phyloP scores from a whole-genome alignment of 2,797 vertebrate genomes.

The Cuniculus paca region DNA sequence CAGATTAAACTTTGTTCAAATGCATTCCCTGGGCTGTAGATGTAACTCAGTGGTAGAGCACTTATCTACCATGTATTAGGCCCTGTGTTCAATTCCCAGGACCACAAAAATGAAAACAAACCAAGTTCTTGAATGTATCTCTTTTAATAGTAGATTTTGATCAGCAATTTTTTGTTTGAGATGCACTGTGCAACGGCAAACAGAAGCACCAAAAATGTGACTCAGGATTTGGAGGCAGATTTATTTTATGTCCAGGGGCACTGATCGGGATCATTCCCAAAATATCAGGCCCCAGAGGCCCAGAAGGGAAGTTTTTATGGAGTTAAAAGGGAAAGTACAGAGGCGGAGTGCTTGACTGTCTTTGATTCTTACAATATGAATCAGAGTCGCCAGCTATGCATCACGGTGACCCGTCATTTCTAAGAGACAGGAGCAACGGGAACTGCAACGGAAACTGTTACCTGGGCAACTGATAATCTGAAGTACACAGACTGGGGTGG shows the following conservation, averaged over 20 bases:
- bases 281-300: neutral
- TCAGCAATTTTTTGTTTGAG: neutral
- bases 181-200: neutral
- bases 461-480: neutral
- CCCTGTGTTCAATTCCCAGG: neutral
- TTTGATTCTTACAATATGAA: neutral
- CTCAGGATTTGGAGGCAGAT: neutral
- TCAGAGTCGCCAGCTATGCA: neutral
- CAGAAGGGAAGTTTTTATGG: neutral
- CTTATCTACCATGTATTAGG: neutral
- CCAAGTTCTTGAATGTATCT: neutral
- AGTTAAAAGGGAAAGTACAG: neutral
- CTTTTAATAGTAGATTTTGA: slow-evolving; percentile 5
- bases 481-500: neutral
- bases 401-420: neutral
- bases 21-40: neutral
- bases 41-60: neutral
- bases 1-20: neutral
- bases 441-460: neutral
- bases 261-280: neutral
- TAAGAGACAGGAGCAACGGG: neutral
- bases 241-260: neutral
- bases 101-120: neutral
- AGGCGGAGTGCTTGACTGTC: neutral
- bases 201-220: neutral